These are phyloP conservation scores for Plebejus anna DNA, from an alignment of 2,888 invertebrate species.

Conservation along the genomic window DNA sequence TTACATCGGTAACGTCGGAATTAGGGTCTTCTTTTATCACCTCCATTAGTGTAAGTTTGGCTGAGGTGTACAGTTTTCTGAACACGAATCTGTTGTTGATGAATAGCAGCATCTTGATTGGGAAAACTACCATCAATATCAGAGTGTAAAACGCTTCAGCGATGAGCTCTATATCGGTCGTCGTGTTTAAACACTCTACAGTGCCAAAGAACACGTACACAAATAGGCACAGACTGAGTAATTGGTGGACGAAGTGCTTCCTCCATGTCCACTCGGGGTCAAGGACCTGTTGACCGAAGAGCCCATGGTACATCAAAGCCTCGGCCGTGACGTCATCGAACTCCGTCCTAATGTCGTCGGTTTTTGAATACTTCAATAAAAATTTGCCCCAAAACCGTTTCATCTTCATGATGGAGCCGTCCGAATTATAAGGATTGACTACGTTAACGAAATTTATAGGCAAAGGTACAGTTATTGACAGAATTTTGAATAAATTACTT, in stretches of 20 bases:
- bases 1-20: conserved; percentile 39
- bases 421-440: conserved; percentile 26
- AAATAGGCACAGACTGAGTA: conserved; percentile 43
- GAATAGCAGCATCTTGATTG: conserved; percentile 49
- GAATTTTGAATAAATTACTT: conserved; percentile 20
- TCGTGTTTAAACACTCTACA: conserved; percentile 44
- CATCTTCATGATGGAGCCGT: conserved; percentile 31
- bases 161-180: conserved; percentile 43
- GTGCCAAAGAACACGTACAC: conserved; percentile 57
- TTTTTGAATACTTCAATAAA: conserved; percentile 46
- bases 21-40: conserved; percentile 43
- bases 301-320: conserved; percentile 47
- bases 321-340: conserved; percentile 48
- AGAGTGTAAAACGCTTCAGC: conserved; percentile 56
- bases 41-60: conserved; percentile 48
- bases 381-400: conserved; percentile 32
- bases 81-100: conserved; percentile 45
- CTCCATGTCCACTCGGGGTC: conserved; percentile 57
- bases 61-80: conserved; percentile 46
- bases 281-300: conserved; percentile 56
- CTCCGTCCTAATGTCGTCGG: conserved; percentile 50
- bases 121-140: conserved; percentile 45
- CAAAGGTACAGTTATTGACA: conserved; percentile 28
- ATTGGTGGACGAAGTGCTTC: conserved; percentile 44
- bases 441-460: conserved; percentile 29